These are phyloP conservation scores for Zosterops borbonicus DNA, from an alignment of 2,113 vertebrate species.

Conservation along the genomic window DNA sequence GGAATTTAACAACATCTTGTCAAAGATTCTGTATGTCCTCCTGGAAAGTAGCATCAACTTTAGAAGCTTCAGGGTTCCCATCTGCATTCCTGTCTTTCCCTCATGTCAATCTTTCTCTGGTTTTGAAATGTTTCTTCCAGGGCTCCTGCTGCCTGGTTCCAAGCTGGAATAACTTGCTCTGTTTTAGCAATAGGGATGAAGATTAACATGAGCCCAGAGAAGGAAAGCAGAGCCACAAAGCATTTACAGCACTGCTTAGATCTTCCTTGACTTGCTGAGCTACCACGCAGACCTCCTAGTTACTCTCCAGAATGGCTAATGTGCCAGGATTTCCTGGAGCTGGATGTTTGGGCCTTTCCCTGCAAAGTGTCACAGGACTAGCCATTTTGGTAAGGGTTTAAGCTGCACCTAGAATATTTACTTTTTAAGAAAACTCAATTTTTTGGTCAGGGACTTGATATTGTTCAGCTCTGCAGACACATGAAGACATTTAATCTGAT, in stretches of 20 bases:
- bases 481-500: neutral
- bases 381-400: neutral
- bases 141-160: neutral
- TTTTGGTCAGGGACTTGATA: neutral
- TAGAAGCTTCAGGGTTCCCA: neutral
- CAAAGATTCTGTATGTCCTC: neutral
- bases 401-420: neutral
- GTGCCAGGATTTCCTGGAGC: neutral
- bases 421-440: neutral
- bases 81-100: neutral
- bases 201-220: neutral
- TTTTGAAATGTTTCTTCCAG: neutral
- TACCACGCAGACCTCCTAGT: neutral
- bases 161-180: neutral
- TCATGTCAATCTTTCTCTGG: neutral
- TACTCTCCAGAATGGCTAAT: neutral
- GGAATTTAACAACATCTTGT: neutral
- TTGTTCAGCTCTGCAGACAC: neutral
- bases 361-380: neutral
- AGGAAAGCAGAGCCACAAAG: neutral
- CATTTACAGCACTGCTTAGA: neutral
- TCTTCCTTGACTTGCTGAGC: neutral
- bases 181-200: neutral
- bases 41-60: neutral
- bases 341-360: neutral